These are phyloP conservation scores for Amazona vittata DNA, from an alignment of 2,113 vertebrate genomes.

Conservation along the genomic window DNA sequence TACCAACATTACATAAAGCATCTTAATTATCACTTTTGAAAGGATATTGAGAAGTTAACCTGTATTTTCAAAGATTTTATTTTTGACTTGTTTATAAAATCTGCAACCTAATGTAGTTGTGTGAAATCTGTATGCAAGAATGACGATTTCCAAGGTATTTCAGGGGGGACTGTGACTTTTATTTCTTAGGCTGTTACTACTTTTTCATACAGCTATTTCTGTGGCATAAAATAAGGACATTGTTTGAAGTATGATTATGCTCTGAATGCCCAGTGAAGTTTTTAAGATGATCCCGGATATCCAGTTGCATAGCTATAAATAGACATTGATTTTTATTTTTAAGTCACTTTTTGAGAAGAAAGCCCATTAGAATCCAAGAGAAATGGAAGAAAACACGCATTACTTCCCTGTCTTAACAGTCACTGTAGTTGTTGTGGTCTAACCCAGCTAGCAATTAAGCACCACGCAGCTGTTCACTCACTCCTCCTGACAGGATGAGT, in stretches of 20 bases:
- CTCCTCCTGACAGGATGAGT: no score
- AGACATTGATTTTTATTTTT: neutral
- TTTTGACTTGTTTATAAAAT: slow-evolving; percentile 6
- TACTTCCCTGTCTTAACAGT: neutral
- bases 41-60: neutral
- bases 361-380: neutral
- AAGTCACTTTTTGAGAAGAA: neutral
- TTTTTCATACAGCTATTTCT: neutral
- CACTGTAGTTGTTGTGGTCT: neutral
- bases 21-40: neutral
- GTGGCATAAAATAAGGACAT: slow-evolving; percentile 40
- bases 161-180: neutral
- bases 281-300: slow-evolving; percentile 47
- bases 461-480: rapidly evolving
- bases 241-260: slow-evolving; percentile 19
- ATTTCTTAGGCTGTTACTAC: neutral
- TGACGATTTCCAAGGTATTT: neutral
- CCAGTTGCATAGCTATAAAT: neutral
- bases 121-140: neutral
- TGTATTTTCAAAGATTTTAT: slow-evolving; percentile 47
- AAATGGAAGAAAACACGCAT: neutral
- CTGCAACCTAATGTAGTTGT: neutral
- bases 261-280: slow-evolving; percentile 32
- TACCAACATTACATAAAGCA: neutral
- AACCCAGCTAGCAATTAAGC: neutral